Base-by-base conservation (phyloP, 1,140 invertebrate species). In the Trichogramma pretiosum region DNA sequence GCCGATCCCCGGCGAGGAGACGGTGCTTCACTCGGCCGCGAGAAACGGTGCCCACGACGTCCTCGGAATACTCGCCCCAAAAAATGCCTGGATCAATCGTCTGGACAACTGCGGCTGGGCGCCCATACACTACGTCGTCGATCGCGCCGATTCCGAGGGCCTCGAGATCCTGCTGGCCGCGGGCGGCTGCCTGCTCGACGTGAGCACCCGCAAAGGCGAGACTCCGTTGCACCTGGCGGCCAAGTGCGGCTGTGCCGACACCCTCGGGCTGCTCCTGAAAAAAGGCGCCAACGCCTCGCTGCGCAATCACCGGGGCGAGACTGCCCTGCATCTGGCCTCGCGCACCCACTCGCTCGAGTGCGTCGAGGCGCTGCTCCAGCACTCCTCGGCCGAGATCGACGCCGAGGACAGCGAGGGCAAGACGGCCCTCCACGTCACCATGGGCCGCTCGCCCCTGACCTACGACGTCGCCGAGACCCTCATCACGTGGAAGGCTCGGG, bases 171-270 rank as follows among this genome's bases (percentile, higher is more conserved):
- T 90, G 19, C 51, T 89, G n/a, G 76, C 80, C 48, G 79, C 79
- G 3, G 77, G 79, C 18, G 77, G 79, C 18, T 78, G 75, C 17
- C 39, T 54, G 0, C 73, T 77, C 1, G 77, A 82, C 59, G 62
- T 79, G 22, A 70, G 75, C 52, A 74, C 79, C 23, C 63, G 74
- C 62, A 71, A 89, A 77, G 70, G 76, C 28, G 52, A 78, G 72
- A 88, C 85, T 1, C 79, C 87, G 0, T 60, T 91, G 14, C 88
- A 91, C 67, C 68, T 89, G 50, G 85, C 87, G 1, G 85, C 87
- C 2, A 84, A 87, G 52, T 83, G 84, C 38, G 85, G 85, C 23
- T 84, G 84, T 54, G 74, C 74, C 8, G 81, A 85, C 22, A 86
- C 85, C 53, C 76, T 87, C 0, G 76, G 82, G 51, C 64, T 87